Percentiles rank a stretch among this genome's conserved stretches.
Evolutionary conservation across 1,140 invertebrate genomes (phyloP).

Genomic region (Drosophila arizonae): DNA sequence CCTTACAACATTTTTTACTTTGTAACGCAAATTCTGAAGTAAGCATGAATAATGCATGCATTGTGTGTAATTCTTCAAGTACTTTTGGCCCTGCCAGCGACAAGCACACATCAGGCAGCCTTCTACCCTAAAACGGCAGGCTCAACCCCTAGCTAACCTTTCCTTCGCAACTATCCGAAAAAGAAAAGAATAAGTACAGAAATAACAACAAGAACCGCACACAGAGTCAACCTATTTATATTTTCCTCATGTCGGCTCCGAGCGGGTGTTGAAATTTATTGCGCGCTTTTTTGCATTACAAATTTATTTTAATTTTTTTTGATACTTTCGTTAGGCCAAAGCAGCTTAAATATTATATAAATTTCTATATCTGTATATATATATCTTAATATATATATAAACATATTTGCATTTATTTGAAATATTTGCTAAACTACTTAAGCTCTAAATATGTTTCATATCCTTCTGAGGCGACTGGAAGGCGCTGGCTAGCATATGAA

Average conservation of each 20-base stretch:
- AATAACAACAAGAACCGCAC: constrained; percentile 19
- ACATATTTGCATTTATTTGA: constrained; percentile 5
- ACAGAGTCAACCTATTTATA: constrained; percentile 71
- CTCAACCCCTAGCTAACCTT: not conserved
- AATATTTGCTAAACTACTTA: constrained; percentile 1
- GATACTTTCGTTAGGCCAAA: constrained; percentile 41
- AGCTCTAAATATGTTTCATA: not conserved
- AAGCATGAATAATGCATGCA: constrained; percentile 81
- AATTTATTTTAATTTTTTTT: constrained; percentile 69
- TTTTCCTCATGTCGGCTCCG: constrained; percentile 43
- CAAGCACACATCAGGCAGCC: constrained; percentile 67
- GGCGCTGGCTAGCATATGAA: not conserved
- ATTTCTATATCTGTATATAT: no score
- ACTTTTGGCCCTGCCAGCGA: constrained; percentile 69
- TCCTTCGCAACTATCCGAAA: not conserved
- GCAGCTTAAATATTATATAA: constrained; percentile 1
- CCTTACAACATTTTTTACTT: constrained; percentile 79
- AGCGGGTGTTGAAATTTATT: constrained; percentile 66
- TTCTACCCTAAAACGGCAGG: not conserved
- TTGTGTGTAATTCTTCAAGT: constrained; percentile 80
- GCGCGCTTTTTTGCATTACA: constrained; percentile 74
- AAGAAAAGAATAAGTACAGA: not conserved
- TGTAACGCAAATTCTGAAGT: constrained; percentile 81
- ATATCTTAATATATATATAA: not conserved
- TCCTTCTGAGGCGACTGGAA: not conserved